Evolutionary conservation across 2,888 invertebrate genomes (phyloP), one percentile per base, ranked within the genome.

Genomic region (Sclerodermus sp.): DNA sequence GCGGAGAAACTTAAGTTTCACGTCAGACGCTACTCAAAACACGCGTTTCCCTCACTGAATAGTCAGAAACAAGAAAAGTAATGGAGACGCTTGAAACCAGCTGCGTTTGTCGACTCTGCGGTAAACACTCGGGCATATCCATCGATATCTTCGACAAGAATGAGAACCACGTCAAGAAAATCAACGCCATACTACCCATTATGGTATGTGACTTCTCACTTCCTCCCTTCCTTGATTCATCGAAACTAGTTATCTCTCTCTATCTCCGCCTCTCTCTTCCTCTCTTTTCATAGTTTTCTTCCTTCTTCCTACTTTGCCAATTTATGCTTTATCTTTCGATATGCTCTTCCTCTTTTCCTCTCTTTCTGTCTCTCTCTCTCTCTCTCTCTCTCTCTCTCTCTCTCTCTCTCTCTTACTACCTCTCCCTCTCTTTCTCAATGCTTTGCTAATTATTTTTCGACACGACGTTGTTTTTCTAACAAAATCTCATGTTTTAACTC

Each of bases 71-170:
- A 30, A 30, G 30, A 34, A 13, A 34, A 12, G 4, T 34, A 48
- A 77, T 77, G 76, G 76, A 77, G 66, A 76, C 76, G 40, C 66
- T 76, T 51, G 76, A 76, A 42, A 63, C 65, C 36, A 74, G 74
- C 46, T 68, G 69, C 45, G 66, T 74, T 50, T 77, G 76, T 57
- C 74, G 76, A 45, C 62, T 76, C 30, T 76, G 76, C 55, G 76
- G 76, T 46, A 70, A 72, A 38, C 61, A 70, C 13, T 70, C 70
- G n/a, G 73, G 67, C 39, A 71, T 72, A 34, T 63, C 69, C 36
- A 66, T 76, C 57, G 62, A 76, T 50, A 73, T 77, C 47, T 76
- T 76, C 55, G 73, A 71, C 58, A 65, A 68, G 51, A 70, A 67
- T 34, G 73, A 69, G 40, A 68, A 57, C 49, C 68, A 74, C 55